Evolutionary conservation across 2,113 vertebrate species (phyloP), one percentile per base, ranked within the genome.

Genomic region (Dipodomys spectabilis): DNA sequence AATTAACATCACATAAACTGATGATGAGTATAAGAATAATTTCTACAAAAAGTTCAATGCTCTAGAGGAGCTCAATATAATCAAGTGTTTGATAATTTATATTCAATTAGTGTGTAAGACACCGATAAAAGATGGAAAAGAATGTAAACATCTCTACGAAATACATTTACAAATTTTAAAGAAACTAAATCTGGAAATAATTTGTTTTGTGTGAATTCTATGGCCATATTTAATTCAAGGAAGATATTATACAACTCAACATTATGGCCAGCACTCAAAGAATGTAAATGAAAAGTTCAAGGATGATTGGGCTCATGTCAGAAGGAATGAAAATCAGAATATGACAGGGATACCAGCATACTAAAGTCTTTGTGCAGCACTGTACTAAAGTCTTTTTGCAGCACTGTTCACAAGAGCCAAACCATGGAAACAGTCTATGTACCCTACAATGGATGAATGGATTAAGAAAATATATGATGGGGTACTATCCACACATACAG

Each of bases 111-210:
- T 69, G 19, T 60, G 27, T 1, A 12, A 65, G 62, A 80, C 11
- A 72, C 75, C 49, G 25, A 16, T 32, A 80, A 93, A 79, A 72
- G 65, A 69, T 45, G 44, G 69, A 69, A 90, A 74, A 39, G 30
- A 71, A 81, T 22, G 71, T 28, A 53, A 64, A 74, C 16, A 57
- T 53, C 35, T 75, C 79, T 30, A 89, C 83, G 57, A 77, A 83
- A 87, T 74, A 25, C 13, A 20, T 19, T 71, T 88, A 79, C 27
- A 74, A 57, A 83, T 82, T 64, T 75, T 62, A 71, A 84, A 39
- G 69, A 82, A 94, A 72, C 60, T 75, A 19, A 93, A 62, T 75
- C 67, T 83, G 67, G 53, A 94, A 90, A 68, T 90, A 65, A 93
- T 39, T 62, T 27, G 5, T n/a, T 28, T 83, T 25, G 22, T 32